Evolutionary conservation across 2,797 vertebrate species (phyloP).

Genomic region (Microctenopoma lineatum): DNA sequence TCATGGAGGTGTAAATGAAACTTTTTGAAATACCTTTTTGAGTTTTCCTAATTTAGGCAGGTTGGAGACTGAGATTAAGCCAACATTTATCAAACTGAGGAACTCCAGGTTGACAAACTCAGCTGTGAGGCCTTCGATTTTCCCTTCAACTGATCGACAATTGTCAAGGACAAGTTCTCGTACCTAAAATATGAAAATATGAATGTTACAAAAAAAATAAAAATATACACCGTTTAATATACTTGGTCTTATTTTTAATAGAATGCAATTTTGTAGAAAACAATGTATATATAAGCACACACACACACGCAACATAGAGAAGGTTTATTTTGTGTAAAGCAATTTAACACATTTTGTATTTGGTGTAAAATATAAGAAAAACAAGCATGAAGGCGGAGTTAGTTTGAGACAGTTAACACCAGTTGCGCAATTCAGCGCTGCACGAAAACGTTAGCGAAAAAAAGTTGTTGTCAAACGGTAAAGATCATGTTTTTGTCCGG

Average conservation of each 20-base stretch:
- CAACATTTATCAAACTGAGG: conserved; percentile 95
- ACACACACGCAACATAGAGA: neutral
- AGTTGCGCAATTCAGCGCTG: conserved; percentile 67
- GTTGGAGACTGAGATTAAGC: conserved; percentile 90
- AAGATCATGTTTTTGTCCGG: conserved; percentile 44
- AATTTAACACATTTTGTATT: conserved; percentile 21
- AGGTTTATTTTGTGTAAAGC: conserved; percentile 10
- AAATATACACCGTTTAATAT: neutral
- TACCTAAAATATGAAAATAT: conserved; percentile 79
- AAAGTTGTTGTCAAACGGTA: conserved; percentile 67
- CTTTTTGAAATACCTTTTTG: conserved; percentile 86
- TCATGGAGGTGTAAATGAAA: no score
- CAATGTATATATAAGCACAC: no score
- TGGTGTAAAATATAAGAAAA: conserved; percentile 54
- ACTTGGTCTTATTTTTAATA: neutral
- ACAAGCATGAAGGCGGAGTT: conserved; percentile 67
- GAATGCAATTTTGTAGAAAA: neutral
- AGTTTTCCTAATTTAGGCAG: conserved; percentile 93
- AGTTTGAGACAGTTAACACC: conserved; percentile 53
- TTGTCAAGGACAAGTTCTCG: conserved; percentile 94
- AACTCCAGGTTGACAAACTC: conserved; percentile 94
- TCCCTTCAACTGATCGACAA: conserved; percentile 90
- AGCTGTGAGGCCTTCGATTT: conserved; percentile 92
- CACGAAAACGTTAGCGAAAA: conserved; percentile 51
- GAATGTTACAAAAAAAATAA: neutral